Evolutionary conservation across 2,797 vertebrate genomes (phyloP).

Genomic region (Helostoma temminkii): DNA sequence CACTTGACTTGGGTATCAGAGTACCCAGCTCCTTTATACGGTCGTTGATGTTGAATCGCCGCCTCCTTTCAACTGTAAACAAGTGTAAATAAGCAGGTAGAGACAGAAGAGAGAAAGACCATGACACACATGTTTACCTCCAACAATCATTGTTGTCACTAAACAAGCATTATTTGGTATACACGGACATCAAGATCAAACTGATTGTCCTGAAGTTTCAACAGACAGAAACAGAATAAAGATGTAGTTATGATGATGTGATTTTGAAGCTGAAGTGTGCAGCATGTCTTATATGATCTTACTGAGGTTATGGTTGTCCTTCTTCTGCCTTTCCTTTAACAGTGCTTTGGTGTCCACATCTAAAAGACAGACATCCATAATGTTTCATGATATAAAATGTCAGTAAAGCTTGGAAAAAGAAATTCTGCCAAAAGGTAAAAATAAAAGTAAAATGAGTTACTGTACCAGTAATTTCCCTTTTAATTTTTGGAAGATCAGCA

Average conservation of each 20-base stretch:
- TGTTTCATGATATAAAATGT: not conserved
- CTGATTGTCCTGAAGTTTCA: not conserved
- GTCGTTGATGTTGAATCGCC: constrained; percentile 95
- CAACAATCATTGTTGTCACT: constrained; percentile 11
- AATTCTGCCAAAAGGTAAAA: not conserved
- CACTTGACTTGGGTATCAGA: constrained; percentile 91
- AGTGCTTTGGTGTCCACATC: constrained; percentile 86
- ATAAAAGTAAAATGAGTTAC: constrained; percentile 7
- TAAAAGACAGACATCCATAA: constrained; percentile 53
- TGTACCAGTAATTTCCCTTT: constrained; percentile 85
- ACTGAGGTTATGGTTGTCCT: constrained; percentile 96
- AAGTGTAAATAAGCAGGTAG: not conserved
- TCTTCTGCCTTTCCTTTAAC: constrained; percentile 92
- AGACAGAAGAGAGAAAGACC: constrained; percentile 13
- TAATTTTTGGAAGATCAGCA: constrained; percentile 91
- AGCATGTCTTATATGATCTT: constrained; percentile 37
- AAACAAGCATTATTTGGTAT: not conserved
- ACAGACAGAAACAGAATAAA: not conserved
- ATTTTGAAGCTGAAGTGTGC: not conserved
- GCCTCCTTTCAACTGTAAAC: constrained; percentile 89
- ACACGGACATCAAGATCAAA: constrained; percentile 7
- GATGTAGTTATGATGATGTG: not conserved
- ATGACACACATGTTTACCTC: constrained; percentile 8
- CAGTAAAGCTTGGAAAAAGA: not conserved
- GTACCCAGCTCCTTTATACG: constrained; percentile 93